A percentile compares a stretch with the other conserved stretches of the same genome.
phyloP scores from a whole-genome alignment of 2,888 invertebrate species.

The Eretmocerus hayati region DNA sequence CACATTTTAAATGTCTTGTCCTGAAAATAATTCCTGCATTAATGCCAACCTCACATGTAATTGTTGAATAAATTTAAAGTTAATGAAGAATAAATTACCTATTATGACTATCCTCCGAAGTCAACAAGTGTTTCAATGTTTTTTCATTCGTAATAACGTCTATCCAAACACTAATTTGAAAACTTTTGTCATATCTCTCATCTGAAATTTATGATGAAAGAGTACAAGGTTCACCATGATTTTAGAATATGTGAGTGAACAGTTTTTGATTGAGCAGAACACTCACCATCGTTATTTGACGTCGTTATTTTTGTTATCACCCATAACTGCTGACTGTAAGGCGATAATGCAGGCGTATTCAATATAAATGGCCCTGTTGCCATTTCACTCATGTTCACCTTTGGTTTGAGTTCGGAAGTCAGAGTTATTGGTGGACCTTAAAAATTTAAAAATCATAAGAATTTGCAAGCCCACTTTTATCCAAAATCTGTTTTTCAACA shows the following conservation, averaged over 20 bases:
- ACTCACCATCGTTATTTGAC: constrained; percentile 74
- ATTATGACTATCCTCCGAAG: constrained; percentile 63
- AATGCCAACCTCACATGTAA: too few relatives aligned
- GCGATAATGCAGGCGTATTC: constrained; percentile 76
- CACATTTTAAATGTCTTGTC: constrained; percentile 76
- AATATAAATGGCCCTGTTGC: constrained; percentile 79
- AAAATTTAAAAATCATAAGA: constrained; percentile 6
- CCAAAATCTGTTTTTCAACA: too few relatives aligned
- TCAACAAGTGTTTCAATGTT: constrained; percentile 60
- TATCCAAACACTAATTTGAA: constrained; percentile 76
- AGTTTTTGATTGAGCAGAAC: too few relatives aligned
- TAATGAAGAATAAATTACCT: constrained; percentile 49
- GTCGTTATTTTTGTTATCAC: constrained; percentile 79
- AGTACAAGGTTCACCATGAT: constrained; percentile 4
- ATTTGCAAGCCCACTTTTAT: not conserved
- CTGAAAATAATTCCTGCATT: constrained; percentile 45
- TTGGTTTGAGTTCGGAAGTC: constrained; percentile 56
- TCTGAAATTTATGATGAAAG: constrained; percentile 59
- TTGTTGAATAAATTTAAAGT: not conserved
- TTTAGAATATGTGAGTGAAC: not conserved
- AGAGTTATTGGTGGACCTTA: constrained; percentile 71
- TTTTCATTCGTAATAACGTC: constrained; percentile 76
- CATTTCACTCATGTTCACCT: constrained; percentile 57
- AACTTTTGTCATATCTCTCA: constrained; percentile 84
- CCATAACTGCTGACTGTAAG: constrained; percentile 92